Conservation (phyloP, 2,888 invertebrate species). For the Sesia bembeciformis region DNA sequence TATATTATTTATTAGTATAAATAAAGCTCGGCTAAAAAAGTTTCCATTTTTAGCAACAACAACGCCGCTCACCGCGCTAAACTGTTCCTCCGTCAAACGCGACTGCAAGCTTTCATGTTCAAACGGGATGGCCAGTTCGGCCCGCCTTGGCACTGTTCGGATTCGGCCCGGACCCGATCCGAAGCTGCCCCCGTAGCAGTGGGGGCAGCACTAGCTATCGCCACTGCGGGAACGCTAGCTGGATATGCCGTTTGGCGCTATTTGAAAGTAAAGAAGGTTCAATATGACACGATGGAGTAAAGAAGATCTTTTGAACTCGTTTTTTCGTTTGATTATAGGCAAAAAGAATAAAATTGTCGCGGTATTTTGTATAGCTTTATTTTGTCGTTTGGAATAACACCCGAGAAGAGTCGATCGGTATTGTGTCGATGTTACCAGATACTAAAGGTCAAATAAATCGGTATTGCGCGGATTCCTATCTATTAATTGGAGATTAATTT, state of each 20-base stretch:
- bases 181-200: conserved; percentile 90
- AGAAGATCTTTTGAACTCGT: conserved; percentile 21
- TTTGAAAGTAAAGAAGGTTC: conserved; percentile 91
- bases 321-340: conserved; percentile 1
- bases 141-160: conserved; percentile 78
- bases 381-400: background rate
- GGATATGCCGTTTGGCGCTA: conserved; percentile 91
- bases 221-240: conserved; percentile 85
- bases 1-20: too few relatives aligned
- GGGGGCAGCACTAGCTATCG: conserved; percentile 87
- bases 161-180: conserved; percentile 71
- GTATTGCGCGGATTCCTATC: too few relatives aligned
- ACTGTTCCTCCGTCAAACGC: conserved; percentile 79
- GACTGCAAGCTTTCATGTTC: conserved; percentile 92
- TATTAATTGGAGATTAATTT: too few relatives aligned
- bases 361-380: background rate
- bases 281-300: conserved; percentile 93
- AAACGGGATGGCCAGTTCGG: conserved; percentile 83
- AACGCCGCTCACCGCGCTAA: conserved; percentile 72
- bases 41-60: background rate
- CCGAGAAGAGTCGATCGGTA: background rate
- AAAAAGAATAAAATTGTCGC: background rate
- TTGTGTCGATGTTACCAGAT: too few relatives aligned
- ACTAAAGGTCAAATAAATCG: too few relatives aligned
- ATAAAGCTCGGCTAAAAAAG: too few relatives aligned